Evolutionary conservation across 2,113 vertebrate genomes (phyloP).

Genomic region (Trogon melanurus): DNA sequence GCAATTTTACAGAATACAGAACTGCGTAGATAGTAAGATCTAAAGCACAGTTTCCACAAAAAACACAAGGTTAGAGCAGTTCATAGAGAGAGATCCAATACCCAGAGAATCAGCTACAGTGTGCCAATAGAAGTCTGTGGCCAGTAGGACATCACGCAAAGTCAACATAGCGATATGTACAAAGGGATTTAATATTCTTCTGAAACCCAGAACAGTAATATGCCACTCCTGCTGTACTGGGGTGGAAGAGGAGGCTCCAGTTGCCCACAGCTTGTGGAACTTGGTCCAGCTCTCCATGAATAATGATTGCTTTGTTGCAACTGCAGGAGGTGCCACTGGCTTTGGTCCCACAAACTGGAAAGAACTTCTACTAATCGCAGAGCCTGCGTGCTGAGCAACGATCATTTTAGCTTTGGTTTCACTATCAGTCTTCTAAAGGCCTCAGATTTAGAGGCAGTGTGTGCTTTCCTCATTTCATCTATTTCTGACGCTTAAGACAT

Average conservation of each 20-base stretch:
- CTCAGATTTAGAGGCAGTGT: background rate
- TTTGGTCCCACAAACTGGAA: background rate
- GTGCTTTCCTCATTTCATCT: background rate
- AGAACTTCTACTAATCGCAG: background rate
- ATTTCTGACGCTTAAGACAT: background rate
- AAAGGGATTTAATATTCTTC: background rate
- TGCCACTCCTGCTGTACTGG: background rate
- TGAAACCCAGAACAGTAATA: background rate
- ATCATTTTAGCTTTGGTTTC: background rate
- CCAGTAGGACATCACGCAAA: background rate
- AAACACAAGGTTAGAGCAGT: background rate
- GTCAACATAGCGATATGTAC: background rate
- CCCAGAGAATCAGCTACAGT: background rate
- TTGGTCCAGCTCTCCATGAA: background rate
- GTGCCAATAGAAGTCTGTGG: background rate
- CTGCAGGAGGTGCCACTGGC: background rate
- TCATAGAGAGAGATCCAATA: background rate
- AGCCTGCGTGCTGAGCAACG: accelerated
- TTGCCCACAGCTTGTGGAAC: background rate
- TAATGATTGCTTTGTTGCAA: background rate
- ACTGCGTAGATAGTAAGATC: background rate
- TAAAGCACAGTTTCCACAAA: background rate
- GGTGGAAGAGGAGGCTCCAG: background rate
- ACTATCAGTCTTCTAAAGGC: background rate
- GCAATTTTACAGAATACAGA: background rate